phyloP scores from a whole-genome alignment of 92 coral and sea anemone species.

The Epizoanthus scotinus region DNA sequence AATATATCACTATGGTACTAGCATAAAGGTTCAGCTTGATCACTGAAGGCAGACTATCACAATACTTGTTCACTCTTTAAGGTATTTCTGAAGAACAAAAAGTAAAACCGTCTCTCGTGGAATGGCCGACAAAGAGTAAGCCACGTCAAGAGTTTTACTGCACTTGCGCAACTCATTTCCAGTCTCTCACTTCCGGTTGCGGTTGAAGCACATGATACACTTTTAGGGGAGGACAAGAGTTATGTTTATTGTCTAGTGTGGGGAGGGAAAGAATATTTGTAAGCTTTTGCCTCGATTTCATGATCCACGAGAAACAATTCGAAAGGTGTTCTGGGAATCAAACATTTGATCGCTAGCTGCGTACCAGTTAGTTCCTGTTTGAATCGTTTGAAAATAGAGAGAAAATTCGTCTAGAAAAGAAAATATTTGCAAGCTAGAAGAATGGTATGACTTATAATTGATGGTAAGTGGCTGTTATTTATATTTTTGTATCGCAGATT shows the following conservation, averaged over 20 bases:
- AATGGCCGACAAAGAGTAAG: constrained; percentile 65
- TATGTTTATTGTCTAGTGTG: too few relatives aligned
- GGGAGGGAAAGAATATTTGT: neutral
- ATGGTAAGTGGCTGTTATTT: constrained; percentile 21
- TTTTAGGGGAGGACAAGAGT: neutral
- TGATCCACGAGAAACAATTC: neutral
- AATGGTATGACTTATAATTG: constrained; percentile 44
- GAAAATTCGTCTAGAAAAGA: neutral
- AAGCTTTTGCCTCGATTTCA: too few relatives aligned
- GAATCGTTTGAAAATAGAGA: neutral
- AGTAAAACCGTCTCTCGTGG: constrained; percentile 55
- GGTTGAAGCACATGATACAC: neutral
- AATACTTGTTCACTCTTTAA: neutral
- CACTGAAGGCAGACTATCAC: neutral
- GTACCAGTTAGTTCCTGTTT: neutral
- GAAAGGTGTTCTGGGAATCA: constrained; percentile 18
- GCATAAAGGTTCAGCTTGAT: neutral
- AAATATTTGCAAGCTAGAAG: neutral
- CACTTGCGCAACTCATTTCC: constrained; percentile 74
- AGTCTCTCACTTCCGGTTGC: constrained; percentile 37
- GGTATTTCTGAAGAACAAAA: neutral
- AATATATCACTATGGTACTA: neutral
- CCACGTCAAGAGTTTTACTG: constrained; percentile 87
- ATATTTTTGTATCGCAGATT: too few relatives aligned
- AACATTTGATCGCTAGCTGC: neutral